Percentiles rank a stretch among this genome's conserved stretches.
phyloP scores from a whole-genome alignment of 2,113 vertebrate species.

The Indicator maculatus region DNA sequence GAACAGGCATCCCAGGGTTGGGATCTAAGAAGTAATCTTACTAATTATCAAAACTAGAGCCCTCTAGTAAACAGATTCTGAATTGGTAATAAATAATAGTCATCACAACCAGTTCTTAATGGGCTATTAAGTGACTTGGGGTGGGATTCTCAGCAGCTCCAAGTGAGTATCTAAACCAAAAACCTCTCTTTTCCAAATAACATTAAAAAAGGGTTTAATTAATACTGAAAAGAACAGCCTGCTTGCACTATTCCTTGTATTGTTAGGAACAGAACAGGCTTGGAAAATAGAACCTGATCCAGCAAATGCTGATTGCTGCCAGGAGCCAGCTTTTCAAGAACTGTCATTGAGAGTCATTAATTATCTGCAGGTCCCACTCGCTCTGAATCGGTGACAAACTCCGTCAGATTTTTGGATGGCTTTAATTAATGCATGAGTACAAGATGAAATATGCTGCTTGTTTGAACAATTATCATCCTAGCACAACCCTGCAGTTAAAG shows the following conservation, averaged over 20 bases:
- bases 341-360: constrained; percentile 66
- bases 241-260: not conserved
- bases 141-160: constrained; percentile 21
- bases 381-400: constrained; percentile 64
- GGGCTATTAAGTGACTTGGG: constrained; percentile 41
- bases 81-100: constrained; percentile 58
- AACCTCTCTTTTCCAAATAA: not conserved
- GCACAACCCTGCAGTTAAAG: constrained; percentile 46
- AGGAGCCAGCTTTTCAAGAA: constrained; percentile 50
- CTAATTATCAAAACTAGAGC: constrained; percentile 50
- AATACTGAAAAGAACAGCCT: constrained; percentile 46
- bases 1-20: not conserved
- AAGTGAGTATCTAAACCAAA: constrained; percentile 3
- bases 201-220: not conserved
- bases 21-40: constrained; percentile 2
- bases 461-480: constrained; percentile 49
- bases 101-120: constrained; percentile 26
- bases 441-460: constrained; percentile 26
- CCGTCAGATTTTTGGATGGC: constrained; percentile 33
- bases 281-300: constrained; percentile 32
- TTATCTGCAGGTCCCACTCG: constrained; percentile 57
- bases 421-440: constrained; percentile 64
- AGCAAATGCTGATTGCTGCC: constrained; percentile 36
- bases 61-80: constrained; percentile 43
- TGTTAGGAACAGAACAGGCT: constrained; percentile 52